A percentile compares a stretch with the other conserved stretches of the same genome.
Conservation (phyloP, 2,888 invertebrate species). For the Aphelenchoides bicaudatus region DNA sequence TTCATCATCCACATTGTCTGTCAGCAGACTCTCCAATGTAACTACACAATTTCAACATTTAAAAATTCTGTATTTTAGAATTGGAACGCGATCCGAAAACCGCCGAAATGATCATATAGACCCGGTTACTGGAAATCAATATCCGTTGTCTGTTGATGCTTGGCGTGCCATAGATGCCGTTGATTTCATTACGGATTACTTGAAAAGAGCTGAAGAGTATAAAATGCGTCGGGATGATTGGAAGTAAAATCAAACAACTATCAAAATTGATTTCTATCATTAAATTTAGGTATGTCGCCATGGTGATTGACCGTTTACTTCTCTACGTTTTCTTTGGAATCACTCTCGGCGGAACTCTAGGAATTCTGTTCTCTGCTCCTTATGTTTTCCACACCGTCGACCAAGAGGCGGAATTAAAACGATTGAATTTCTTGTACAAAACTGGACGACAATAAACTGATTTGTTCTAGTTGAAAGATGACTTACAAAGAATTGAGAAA, state of each 20-base stretch:
- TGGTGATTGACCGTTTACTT: slow-evolving; percentile 64
- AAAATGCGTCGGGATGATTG: slow-evolving; percentile 74
- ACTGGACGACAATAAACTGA: slow-evolving; percentile 32
- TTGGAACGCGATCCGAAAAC: slow-evolving; percentile 47
- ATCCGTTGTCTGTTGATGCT: slow-evolving; percentile 81
- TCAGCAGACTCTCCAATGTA: slow-evolving; percentile 29
- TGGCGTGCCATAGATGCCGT: slow-evolving; percentile 88
- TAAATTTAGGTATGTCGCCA: slow-evolving; percentile 63
- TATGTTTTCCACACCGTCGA: slow-evolving; percentile 61
- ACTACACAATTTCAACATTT: background rate
- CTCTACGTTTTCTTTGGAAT: slow-evolving; percentile 64
- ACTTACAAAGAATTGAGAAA: too few species aligned
- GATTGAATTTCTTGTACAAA: slow-evolving; percentile 40
- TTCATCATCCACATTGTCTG: slow-evolving; percentile 48
- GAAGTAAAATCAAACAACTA: background rate
- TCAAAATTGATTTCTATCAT: background rate
- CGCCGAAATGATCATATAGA: slow-evolving; percentile 63
- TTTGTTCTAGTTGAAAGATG: too few species aligned
- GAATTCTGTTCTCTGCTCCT: slow-evolving; percentile 63
- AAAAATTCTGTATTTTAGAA: slow-evolving; percentile 9
- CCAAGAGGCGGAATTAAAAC: slow-evolving; percentile 29
- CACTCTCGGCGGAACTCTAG: slow-evolving; percentile 62
- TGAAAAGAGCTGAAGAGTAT: slow-evolving; percentile 94
- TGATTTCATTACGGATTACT: slow-evolving; percentile 94
- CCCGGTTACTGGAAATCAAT: slow-evolving; percentile 70